Evolutionary conservation across 2,888 invertebrate genomes (phyloP), one percentile per base, ranked within the genome.

Genomic region (Andrena chrysosceles): DNA sequence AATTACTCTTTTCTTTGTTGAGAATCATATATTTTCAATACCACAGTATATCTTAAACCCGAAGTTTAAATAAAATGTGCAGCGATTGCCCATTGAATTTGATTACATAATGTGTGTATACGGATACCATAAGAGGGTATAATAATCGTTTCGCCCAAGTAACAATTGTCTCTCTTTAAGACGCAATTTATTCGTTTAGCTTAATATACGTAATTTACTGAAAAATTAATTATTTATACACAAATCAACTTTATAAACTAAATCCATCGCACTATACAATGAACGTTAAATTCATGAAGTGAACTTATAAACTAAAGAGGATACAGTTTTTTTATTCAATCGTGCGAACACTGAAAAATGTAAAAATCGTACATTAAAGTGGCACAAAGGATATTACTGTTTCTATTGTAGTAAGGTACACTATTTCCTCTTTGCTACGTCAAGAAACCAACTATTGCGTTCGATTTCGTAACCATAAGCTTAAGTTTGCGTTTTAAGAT

Each of bases 171-270:
- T 56, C 42, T 42, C 23, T 67, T 82, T 54, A 67, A 74, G 63
- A 72, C 64, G 71, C 60, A 72, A 78, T 83, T 89, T 81, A 87
- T 85, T 87, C 23, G 35, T 68, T 69, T 77, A 10, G n/a, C 62
- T 74, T 76, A 87, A 87, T 80, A 78, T 66, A 70, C 29, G 62
- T 62, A 76, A 69, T 72, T 71, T 4, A 52, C 59, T 81, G 59
- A 62, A 69, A 84, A 84, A 71, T 87, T 75, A 84, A 71, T 87
- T 75, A 80, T 77, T 80, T 87, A 75, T 83, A 87, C 56, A 85
- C 63, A 81, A 84, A 84, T 85, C 31, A 66, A 64, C 76, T 85
- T 62, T 81, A 84, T 71, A 79, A 77, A 77, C 48, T 29, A 81
- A 69, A 59, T 54, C 29, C 29, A 69, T 69, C 59, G 64, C 35